Conservation (phyloP, 92 coral and sea anemone species). For the Epizoanthus stellaris region DNA sequence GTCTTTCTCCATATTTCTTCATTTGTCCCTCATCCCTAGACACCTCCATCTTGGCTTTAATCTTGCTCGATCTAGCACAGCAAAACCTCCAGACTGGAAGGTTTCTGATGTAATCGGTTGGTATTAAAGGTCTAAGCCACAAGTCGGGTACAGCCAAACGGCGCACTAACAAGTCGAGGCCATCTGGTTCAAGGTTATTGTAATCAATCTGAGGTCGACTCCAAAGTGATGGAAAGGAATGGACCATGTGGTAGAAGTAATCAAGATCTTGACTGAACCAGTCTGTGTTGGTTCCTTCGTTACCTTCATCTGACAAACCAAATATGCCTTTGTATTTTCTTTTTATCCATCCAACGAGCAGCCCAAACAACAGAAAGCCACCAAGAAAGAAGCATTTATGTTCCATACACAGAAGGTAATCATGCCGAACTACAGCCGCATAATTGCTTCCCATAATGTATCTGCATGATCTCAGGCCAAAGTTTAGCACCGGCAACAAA, state of each 20-base stretch:
- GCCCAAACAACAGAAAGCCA: constrained; percentile 79
- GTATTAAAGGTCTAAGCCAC: constrained; percentile 95
- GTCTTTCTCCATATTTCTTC: background rate
- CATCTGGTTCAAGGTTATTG: constrained; percentile 80
- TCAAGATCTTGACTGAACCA: constrained; percentile 95
- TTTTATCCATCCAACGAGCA: constrained; percentile 67
- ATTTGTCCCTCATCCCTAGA: constrained; percentile 4
- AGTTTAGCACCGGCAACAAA: constrained; percentile 71
- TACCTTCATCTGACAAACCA: constrained; percentile 70
- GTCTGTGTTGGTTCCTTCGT: constrained; percentile 64
- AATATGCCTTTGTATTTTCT: constrained; percentile 68
- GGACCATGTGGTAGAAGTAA: constrained; percentile 76
- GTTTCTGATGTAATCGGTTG: constrained; percentile 88
- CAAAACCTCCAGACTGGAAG: constrained; percentile 95
- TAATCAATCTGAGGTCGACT: constrained; percentile 69
- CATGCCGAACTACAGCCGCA: constrained; percentile 74
- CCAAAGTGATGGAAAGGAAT: constrained; percentile 77
- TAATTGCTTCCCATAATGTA: constrained; percentile 82
- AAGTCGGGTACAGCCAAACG: constrained; percentile 96
- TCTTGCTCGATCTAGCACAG: constrained; percentile 32
- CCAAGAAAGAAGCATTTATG: constrained; percentile 55
- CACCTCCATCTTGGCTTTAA: constrained; percentile 4
- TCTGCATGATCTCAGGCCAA: constrained; percentile 75
- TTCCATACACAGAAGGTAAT: constrained; percentile 58
- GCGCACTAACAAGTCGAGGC: constrained; percentile 88